Percentiles rank a stretch among this genome's conserved stretches.
Evolutionary conservation across 1,140 invertebrate genomes (phyloP).

Genomic region (Armadillidium nasatum): DNA sequence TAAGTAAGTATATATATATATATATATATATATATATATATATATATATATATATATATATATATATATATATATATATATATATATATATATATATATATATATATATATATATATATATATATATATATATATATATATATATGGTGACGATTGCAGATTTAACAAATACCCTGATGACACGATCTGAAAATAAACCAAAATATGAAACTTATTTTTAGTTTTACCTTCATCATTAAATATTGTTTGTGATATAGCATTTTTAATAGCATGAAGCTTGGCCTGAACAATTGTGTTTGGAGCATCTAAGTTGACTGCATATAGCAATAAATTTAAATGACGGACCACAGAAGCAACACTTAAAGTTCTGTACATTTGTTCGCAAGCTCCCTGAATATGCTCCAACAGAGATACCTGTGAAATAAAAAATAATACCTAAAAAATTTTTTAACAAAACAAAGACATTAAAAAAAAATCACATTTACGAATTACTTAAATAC

Average conservation of each 20-base stretch:
- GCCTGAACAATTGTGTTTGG: constrained; percentile 42
- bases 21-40: too few relatives aligned
- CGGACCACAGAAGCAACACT: constrained; percentile 36
- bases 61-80: too few relatives aligned
- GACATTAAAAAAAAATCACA: constrained; percentile 10
- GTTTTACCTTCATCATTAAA: constrained; percentile 40
- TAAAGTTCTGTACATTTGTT: constrained; percentile 37
- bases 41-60: too few relatives aligned
- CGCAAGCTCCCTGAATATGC: constrained; percentile 41
- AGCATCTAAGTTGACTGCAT: constrained; percentile 66
- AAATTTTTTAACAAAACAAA: constrained; percentile 63
- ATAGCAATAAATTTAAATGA: constrained; percentile 37
- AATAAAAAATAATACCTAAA: constrained; percentile 47
- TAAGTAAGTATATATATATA: too few relatives aligned
- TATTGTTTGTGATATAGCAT: constrained; percentile 34
- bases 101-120: too few relatives aligned
- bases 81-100: too few relatives aligned
- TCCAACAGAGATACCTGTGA: constrained; percentile 39
- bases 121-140: too few relatives aligned
- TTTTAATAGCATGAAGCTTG: constrained; percentile 41
- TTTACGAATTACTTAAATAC: background rate
- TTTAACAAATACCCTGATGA: too few relatives aligned
- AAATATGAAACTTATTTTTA: too few relatives aligned
- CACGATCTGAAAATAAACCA: too few relatives aligned
- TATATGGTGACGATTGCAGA: too few relatives aligned